A percentile compares a stretch with the other conserved stretches of the same genome.
These are phyloP conservation scores for Albula glossodonta DNA, from an alignment of 2,113 vertebrate genomes.

Conservation along the genomic window DNA sequence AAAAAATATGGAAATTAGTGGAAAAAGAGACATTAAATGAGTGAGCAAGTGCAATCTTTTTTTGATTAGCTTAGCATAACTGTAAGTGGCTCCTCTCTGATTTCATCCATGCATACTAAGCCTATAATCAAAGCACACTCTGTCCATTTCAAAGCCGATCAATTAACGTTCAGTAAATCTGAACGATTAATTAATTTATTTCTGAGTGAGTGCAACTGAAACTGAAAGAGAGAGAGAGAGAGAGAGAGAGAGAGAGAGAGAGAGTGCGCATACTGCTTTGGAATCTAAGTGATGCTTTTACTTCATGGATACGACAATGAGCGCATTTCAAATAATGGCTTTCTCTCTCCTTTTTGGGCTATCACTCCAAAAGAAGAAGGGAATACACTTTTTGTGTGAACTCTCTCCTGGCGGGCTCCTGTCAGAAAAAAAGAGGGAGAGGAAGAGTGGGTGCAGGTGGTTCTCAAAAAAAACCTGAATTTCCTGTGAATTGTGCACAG, in stretches of 20 bases:
- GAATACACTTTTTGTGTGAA: not conserved
- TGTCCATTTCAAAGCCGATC: slow-evolving; percentile 41
- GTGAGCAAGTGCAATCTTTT: not conserved
- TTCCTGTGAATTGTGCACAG: not conserved
- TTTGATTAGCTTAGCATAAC: not conserved
- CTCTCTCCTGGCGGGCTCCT: not conserved
- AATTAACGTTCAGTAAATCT: slow-evolving; percentile 43
- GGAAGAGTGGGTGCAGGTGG: not conserved
- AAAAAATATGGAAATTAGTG: not conserved
- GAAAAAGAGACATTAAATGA: not conserved
- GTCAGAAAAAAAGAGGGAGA: not conserved
- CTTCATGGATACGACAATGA: not conserved
- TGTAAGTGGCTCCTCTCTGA: slow-evolving; percentile 6
- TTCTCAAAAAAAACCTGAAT: not conserved
- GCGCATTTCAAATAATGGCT: not conserved
- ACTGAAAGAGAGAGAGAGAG: not conserved
- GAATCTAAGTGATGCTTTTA: not conserved
- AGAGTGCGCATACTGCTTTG: not conserved
- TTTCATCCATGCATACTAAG: slow-evolving; percentile 34
- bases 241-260: no score
- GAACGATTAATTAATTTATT: slow-evolving; percentile 49
- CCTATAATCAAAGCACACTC: slow-evolving; percentile 29
- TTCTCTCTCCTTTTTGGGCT: not conserved
- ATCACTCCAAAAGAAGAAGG: not conserved
- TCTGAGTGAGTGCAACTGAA: not conserved